Conservation (phyloP, 2,113 vertebrate genomes). For the Syrmaticus mikado region DNA sequence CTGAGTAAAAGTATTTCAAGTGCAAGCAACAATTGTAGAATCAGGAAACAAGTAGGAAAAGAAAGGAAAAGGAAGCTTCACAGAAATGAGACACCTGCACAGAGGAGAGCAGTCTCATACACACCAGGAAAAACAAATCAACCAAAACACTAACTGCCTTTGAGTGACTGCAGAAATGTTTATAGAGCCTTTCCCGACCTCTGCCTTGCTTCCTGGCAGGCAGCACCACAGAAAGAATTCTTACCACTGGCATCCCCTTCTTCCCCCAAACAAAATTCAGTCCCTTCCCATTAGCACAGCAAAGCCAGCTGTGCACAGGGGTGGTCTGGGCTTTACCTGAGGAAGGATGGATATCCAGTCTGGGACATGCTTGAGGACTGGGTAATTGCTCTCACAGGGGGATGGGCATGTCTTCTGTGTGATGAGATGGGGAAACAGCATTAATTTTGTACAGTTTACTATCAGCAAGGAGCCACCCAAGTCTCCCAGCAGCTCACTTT, state of each 20-base stretch:
- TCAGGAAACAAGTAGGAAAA: slow-evolving; percentile 67
- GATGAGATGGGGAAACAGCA: neutral
- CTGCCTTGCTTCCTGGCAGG: slow-evolving; percentile 61
- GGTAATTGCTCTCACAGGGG: neutral
- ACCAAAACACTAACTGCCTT: slow-evolving; percentile 32
- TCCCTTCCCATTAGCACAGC: slow-evolving; percentile 9
- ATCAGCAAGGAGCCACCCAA: neutral
- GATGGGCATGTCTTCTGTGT: neutral
- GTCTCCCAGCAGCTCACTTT: neutral
- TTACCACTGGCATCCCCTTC: slow-evolving; percentile 48
- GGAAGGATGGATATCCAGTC: neutral
- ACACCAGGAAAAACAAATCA: slow-evolving; percentile 60
- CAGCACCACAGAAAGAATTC: slow-evolving; percentile 47
- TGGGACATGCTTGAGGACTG: neutral
- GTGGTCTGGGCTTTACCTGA: neutral
- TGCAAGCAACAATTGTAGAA: slow-evolving; percentile 45
- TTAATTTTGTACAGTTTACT: neutral
- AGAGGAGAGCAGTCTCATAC: slow-evolving; percentile 13
- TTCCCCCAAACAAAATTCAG: neutral
- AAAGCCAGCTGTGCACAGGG: neutral
- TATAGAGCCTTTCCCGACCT: slow-evolving; percentile 46
- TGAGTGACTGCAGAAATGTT: slow-evolving; percentile 62
- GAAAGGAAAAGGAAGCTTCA: slow-evolving; percentile 60
- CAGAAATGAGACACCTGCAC: slow-evolving; percentile 52
- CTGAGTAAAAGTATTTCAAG: slow-evolving; percentile 47